These are phyloP conservation scores for Pinna nobilis DNA, from an alignment of 1,140 invertebrate genomes.

Conservation along the genomic window DNA sequence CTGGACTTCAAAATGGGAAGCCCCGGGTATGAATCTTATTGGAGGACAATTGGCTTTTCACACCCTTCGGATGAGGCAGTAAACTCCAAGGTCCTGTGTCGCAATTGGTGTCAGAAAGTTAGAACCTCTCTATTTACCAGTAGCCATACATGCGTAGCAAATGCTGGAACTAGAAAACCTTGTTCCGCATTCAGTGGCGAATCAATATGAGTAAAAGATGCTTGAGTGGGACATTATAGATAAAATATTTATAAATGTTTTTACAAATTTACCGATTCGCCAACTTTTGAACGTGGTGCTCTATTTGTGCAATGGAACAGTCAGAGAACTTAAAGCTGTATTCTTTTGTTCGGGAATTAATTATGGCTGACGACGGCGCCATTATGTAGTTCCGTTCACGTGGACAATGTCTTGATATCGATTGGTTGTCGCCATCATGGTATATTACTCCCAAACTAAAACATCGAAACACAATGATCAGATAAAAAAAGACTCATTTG, in stretches of 20 bases:
- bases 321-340: slow-evolving; percentile 50
- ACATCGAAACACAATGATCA: no score
- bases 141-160: no score
- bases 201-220: neutral
- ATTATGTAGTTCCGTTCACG: slow-evolving; percentile 43
- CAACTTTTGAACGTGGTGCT: slow-evolving; percentile 28
- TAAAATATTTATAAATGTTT: neutral
- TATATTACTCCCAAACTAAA: slow-evolving; percentile 38
- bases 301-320: slow-evolving; percentile 43
- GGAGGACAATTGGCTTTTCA: no score
- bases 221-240: neutral
- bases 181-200: neutral
- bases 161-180: no score
- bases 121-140: no score
- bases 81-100: no score
- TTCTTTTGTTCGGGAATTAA: slow-evolving; percentile 42
- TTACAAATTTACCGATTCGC: slow-evolving; percentile 25
- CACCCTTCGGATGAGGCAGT: no score
- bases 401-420: slow-evolving; percentile 27
- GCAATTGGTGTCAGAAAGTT: no score
- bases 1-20: no score
- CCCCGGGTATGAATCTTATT: no score
- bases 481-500: no score
- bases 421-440: slow-evolving; percentile 40
- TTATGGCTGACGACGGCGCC: slow-evolving; percentile 46